Conservation (phyloP, 2,888 invertebrate species). For the Machimus atricapillus region DNA sequence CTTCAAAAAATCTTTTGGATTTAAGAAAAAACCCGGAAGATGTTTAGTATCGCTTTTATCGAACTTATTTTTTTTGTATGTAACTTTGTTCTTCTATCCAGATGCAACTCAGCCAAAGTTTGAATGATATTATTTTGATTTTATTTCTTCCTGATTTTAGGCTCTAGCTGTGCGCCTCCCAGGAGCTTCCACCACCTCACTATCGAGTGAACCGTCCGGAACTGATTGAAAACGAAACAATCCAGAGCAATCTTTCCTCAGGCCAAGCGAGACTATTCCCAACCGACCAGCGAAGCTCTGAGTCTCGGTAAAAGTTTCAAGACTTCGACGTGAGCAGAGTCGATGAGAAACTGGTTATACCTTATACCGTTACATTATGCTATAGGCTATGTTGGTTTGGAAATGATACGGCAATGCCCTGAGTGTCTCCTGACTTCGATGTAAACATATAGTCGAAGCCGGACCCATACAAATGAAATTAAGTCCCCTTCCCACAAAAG, state of each 20-base stretch:
- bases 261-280: neutral
- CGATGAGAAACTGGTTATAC: slow-evolving; percentile 25
- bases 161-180: neutral
- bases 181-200: slow-evolving; percentile 42
- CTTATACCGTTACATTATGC: slow-evolving; percentile 27
- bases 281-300: neutral
- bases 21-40: neutral
- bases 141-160: neutral
- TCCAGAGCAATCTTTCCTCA: neutral
- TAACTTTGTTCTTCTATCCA: neutral
- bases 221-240: slow-evolving; percentile 46
- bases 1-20: neutral
- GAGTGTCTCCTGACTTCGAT: neutral
- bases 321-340: slow-evolving; percentile 2
- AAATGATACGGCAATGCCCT: slow-evolving; percentile 9
- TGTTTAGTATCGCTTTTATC: neutral
- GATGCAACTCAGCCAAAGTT: neutral
- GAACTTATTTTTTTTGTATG: neutral
- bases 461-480: neutral
- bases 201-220: slow-evolving; percentile 44
- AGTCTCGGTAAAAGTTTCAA: neutral
- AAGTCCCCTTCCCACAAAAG: neutral
- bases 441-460: neutral
- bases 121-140: neutral
- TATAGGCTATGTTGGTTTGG: neutral